Conservation (phyloP, 2,797 vertebrate species). For the Ptychobarbus kaznakovi region DNA sequence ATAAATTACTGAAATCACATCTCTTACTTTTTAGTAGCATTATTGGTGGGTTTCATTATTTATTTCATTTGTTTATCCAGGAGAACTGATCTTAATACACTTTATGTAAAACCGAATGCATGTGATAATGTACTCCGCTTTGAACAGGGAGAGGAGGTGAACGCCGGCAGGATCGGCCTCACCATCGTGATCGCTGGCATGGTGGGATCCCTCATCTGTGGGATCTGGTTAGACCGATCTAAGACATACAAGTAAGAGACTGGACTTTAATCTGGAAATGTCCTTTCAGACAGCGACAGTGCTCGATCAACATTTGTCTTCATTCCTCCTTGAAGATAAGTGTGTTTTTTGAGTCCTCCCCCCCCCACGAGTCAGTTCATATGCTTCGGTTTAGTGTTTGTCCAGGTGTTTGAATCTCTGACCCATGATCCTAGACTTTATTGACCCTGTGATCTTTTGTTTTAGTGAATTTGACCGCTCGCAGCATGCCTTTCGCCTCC, state of each 20-base stretch:
- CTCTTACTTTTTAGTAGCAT: background rate
- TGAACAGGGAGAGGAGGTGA: slow-evolving; percentile 89
- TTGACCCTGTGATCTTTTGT: slow-evolving; percentile 21
- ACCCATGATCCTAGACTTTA: background rate
- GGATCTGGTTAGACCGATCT: slow-evolving; percentile 94
- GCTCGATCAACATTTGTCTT: slow-evolving; percentile 3
- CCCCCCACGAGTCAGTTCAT: background rate
- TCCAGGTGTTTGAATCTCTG: slow-evolving; percentile 20
- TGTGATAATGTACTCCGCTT: background rate
- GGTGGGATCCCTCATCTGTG: slow-evolving; percentile 90
- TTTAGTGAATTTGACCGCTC: background rate
- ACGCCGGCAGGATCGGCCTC: slow-evolving; percentile 94
- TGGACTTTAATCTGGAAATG: background rate
- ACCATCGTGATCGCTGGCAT: slow-evolving; percentile 92
- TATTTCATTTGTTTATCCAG: background rate
- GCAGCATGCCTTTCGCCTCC: background rate
- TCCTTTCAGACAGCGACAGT: background rate
- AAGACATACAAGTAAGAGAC: slow-evolving; percentile 95
- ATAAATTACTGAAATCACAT: background rate
- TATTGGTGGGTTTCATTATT: no score
- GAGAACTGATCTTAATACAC: no score
- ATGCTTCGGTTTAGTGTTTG: slow-evolving; percentile 35
- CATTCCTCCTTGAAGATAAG: background rate
- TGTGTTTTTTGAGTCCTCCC: background rate
- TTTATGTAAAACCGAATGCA: no score